Evolutionary conservation across 2,888 invertebrate genomes (phyloP).

Genomic region (Cryptus armator): DNA sequence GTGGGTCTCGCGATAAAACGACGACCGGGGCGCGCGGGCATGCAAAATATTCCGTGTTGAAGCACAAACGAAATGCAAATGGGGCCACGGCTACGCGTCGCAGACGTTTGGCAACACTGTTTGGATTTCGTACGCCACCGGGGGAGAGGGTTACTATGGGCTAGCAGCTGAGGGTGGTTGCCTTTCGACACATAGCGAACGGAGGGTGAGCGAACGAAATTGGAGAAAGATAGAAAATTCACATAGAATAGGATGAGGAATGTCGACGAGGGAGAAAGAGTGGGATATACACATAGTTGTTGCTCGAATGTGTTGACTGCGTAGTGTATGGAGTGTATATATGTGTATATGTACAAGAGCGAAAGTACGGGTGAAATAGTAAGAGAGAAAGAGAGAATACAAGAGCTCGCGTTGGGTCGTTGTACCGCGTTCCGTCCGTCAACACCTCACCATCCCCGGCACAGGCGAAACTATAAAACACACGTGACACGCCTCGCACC

Average conservation of each 20-base stretch:
- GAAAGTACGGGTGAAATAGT: slow-evolving; percentile 65
- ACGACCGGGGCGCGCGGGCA: slow-evolving; percentile 66
- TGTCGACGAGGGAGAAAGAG: slow-evolving; percentile 39
- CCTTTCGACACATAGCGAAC: slow-evolving; percentile 74
- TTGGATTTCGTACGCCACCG: slow-evolving; percentile 75
- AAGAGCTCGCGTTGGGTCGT: slow-evolving; percentile 79
- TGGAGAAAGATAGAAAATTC: slow-evolving; percentile 39
- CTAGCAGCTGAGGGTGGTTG: slow-evolving; percentile 79
- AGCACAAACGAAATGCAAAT: slow-evolving; percentile 84
- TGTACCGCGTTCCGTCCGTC: slow-evolving; percentile 83
- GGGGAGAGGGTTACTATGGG: slow-evolving; percentile 70
- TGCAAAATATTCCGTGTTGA: slow-evolving; percentile 82
- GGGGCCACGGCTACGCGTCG: slow-evolving; percentile 79
- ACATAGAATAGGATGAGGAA: slow-evolving; percentile 22
- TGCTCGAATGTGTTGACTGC: not conserved
- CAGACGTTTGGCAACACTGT: slow-evolving; percentile 84
- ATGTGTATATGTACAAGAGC: slow-evolving; percentile 38
- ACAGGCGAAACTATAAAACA: slow-evolving; percentile 83
- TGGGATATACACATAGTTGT: slow-evolving; percentile 42
- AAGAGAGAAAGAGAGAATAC: slow-evolving; percentile 64
- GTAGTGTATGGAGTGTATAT: slow-evolving; percentile 32
- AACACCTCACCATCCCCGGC: slow-evolving; percentile 81
- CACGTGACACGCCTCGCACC: slow-evolving; percentile 81
- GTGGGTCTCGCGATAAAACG: slow-evolving; percentile 63
- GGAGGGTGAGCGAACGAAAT: not conserved